Percentiles rank a stretch among this genome's conserved stretches.
Conservation (phyloP, 2,797 vertebrate genomes). For the Chiloscyllium punctatum region DNA sequence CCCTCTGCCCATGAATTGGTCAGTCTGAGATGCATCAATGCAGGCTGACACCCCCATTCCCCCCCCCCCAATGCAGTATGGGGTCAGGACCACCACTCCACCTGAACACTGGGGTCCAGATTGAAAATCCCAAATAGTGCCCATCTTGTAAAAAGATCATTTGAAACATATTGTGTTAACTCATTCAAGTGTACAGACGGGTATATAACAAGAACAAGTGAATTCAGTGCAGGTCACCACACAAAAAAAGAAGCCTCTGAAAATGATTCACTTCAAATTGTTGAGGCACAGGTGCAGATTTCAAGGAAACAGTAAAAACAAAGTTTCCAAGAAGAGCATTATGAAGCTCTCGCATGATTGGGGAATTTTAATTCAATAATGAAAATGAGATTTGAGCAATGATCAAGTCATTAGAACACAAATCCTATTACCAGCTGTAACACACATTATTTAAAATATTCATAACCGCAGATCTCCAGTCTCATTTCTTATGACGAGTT, state of each 20-base stretch:
- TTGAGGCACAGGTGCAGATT: neutral
- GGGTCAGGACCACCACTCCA: too few species aligned
- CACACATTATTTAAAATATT: neutral
- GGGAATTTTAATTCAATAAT: neutral
- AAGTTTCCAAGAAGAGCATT: neutral
- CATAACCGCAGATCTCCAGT: neutral
- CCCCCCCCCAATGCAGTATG: too few species aligned
- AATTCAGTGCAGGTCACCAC: neutral
- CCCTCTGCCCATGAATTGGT: too few species aligned
- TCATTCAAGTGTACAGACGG: neutral
- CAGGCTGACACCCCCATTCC: too few species aligned
- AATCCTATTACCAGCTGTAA: neutral
- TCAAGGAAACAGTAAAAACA: neutral
- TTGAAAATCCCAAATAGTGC: neutral
- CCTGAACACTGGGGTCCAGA: neutral
- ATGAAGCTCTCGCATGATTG: neutral
- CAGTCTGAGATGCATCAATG: too few species aligned
- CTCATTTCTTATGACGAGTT: neutral
- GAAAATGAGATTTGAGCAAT: neutral
- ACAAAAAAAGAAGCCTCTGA: neutral
- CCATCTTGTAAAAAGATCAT: neutral
- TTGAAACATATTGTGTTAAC: neutral
- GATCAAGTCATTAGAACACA: neutral
- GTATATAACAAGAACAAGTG: neutral
- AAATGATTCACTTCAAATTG: slow-evolving; percentile 8